Percentiles rank a stretch among this genome's conserved stretches.
phyloP scores from a whole-genome alignment of 2,113 vertebrate species.

The Myotis brandtii region DNA sequence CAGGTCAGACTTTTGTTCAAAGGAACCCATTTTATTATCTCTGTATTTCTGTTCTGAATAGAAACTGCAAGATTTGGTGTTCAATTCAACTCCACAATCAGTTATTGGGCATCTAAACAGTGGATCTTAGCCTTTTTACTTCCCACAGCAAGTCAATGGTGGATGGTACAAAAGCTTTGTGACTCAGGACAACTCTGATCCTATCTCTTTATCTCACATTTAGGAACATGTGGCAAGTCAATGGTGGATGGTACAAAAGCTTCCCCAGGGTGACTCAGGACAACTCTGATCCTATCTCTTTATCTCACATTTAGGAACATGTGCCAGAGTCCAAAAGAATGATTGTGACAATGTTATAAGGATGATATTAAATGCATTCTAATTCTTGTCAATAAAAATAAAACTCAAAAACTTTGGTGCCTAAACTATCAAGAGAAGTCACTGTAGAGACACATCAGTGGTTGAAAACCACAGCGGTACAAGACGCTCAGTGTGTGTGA shows the following conservation, averaged over 20 bases:
- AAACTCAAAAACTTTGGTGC: background rate
- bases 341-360: background rate
- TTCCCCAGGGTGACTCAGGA: rapidly evolving
- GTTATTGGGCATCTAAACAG: background rate
- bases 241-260: background rate
- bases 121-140: background rate
- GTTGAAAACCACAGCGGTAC: background rate
- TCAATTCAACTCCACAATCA: rapidly evolving
- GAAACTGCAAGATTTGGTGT: background rate
- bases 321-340: background rate
- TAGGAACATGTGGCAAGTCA: rapidly evolving
- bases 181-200: rapidly evolving
- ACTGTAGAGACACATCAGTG: background rate
- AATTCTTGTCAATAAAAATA: background rate
- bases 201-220: background rate
- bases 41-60: background rate
- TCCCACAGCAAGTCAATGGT: rapidly evolving
- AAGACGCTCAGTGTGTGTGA: background rate
- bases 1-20: background rate
- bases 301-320: rapidly evolving
- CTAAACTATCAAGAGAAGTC: background rate
- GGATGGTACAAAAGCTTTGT: background rate
- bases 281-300: rapidly evolving
- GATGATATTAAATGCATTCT: background rate
- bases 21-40: background rate